Percentiles rank a stretch among this genome's conserved stretches.
Evolutionary conservation across 2,797 vertebrate genomes (phyloP).

Genomic region (Acrossocheilus wenchowensis): DNA sequence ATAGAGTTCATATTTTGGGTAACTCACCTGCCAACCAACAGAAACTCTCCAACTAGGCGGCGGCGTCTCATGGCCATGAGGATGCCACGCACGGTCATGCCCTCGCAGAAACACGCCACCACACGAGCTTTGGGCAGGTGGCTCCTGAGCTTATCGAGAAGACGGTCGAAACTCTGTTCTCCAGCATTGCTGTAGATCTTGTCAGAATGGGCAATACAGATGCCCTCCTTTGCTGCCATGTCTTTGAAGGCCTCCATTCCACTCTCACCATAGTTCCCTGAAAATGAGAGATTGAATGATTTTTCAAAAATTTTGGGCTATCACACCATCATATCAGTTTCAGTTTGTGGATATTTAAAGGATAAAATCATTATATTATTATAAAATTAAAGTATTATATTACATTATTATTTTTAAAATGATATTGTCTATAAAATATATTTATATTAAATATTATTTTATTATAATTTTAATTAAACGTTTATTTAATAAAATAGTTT

Average conservation of each 20-base stretch:
- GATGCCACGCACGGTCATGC: slow-evolving; percentile 96
- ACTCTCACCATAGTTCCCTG: slow-evolving; percentile 98
- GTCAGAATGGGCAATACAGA: slow-evolving; percentile 98
- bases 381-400: background rate
- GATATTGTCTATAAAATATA: background rate
- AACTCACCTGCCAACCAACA: slow-evolving; percentile 94
- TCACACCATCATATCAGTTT: background rate
- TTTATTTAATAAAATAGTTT: background rate
- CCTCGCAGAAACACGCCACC: slow-evolving; percentile 98
- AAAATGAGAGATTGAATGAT: slow-evolving; percentile 35
- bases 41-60: slow-evolving; percentile 90
- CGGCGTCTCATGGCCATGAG: slow-evolving; percentile 96
- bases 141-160: slow-evolving; percentile 89
- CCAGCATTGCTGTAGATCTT: slow-evolving; percentile 99
- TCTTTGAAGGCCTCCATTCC: slow-evolving; percentile 99
- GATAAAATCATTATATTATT: too few species aligned
- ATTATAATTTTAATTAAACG: background rate
- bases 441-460: background rate
- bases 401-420: background rate
- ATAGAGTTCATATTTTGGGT: background rate
- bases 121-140: slow-evolving; percentile 96
- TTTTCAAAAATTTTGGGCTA: background rate
- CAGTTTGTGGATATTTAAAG: background rate
- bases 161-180: slow-evolving; percentile 90
- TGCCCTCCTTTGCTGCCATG: slow-evolving; percentile 94